phyloP scores from a whole-genome alignment of 2,113 vertebrate species.

The Nestor notabilis region DNA sequence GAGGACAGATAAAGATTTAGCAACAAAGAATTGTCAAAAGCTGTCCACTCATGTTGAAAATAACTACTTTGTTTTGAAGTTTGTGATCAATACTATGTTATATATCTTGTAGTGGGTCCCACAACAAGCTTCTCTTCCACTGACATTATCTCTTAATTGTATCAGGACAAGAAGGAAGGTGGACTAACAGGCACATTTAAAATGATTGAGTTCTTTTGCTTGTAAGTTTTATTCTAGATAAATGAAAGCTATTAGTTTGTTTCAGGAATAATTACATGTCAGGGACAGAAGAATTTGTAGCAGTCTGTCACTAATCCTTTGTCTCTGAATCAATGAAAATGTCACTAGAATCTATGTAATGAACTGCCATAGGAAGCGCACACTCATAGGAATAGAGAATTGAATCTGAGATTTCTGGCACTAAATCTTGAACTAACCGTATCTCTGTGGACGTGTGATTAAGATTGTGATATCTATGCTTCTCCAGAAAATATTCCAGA shows the following conservation, averaged over 20 bases:
- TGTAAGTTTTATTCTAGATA: conserved; percentile 28
- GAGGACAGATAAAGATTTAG: neutral
- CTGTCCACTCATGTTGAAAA: conserved; percentile 6
- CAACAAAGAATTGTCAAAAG: neutral
- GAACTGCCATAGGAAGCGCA: neutral
- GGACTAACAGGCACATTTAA: neutral
- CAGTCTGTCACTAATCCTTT: neutral
- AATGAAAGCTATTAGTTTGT: conserved; percentile 33
- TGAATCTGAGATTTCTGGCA: neutral
- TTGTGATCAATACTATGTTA: neutral
- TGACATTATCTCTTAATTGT: conserved; percentile 40
- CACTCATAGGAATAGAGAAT: neutral
- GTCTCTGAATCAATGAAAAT: conserved; percentile 41
- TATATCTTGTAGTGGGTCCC: neutral
- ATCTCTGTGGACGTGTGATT: neutral
- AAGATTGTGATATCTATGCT: neutral
- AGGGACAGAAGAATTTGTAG: conserved; percentile 18
- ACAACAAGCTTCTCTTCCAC: neutral
- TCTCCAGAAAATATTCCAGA: neutral
- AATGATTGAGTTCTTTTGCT: neutral
- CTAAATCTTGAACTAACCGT: neutral
- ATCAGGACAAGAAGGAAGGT: neutral
- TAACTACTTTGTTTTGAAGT: conserved; percentile 30
- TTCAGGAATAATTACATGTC: conserved; percentile 4
- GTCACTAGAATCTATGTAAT: neutral